These are phyloP conservation scores for Musca domestica DNA, from an alignment of 1,140 invertebrate species.

Conservation along the genomic window DNA sequence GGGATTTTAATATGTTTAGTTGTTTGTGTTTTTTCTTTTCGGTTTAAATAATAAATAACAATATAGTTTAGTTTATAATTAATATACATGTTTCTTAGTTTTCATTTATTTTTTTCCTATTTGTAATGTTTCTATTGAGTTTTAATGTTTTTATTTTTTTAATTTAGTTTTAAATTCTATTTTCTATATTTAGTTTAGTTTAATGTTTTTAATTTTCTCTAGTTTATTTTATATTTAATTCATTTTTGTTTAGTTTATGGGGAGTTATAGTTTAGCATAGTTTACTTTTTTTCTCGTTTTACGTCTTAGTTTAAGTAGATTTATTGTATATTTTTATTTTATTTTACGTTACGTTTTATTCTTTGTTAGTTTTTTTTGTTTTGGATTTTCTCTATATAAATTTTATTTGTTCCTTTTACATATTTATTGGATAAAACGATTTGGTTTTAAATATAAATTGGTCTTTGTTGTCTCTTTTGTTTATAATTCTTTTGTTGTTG, in stretches of 20 bases:
- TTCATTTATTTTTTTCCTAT: not conserved
- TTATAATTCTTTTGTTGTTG: conserved; percentile 22
- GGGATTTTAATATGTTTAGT: not conserved
- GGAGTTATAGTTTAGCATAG: too few species aligned
- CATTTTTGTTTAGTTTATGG: not conserved
- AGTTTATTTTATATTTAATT: not conserved
- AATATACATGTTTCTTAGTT: conserved; percentile 12
- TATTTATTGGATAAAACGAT: not conserved
- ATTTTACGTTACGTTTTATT: too few species aligned
- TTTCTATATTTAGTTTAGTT: not conserved
- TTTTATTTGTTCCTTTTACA: too few species aligned
- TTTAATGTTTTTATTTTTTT: not conserved
- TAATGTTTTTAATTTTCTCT: not conserved
- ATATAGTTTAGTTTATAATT: conserved; percentile 17
- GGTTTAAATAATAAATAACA: conserved; percentile 19
- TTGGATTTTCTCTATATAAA: too few species aligned
- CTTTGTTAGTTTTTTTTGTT: too few species aligned
- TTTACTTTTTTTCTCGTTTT: conserved; percentile 6
- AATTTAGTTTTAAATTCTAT: conserved; percentile 9
- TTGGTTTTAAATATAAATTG: conserved; percentile 46
- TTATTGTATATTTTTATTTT: too few species aligned
- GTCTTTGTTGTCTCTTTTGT: conserved; percentile 47
- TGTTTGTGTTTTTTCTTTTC: conserved; percentile 12
- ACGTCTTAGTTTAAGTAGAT: too few species aligned
- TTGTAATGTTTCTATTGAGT: conserved; percentile 2